Evolutionary conservation across 35 echinoderm and acorn worm genomes (phyloP), one percentile per base, ranked within the genome.

Genomic region (Patiria miniata): DNA sequence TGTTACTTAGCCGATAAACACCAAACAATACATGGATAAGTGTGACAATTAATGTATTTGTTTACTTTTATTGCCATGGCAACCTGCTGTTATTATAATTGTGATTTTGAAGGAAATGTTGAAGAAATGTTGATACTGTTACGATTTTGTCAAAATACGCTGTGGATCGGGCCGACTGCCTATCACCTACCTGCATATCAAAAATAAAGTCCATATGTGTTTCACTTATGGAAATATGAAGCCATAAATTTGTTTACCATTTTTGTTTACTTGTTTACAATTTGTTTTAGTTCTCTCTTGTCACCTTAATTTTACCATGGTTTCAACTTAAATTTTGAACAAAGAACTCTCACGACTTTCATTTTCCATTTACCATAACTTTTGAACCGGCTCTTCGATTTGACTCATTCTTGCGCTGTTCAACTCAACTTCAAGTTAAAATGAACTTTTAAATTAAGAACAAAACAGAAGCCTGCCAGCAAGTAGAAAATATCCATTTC

Each of bases 161-260:
- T 61, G 18, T 61, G 58, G 18, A 61, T 5, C 58, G 28, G 58
- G 18, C 5, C 58, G 28, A 61, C 58, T 61, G 58, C 18, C 28
- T 19, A 61, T 61, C 58, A 61, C 5, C 58, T 61, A 61, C 58
- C 58, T 19, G 5, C 58, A 61, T 19, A 7, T 7, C 58, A 61
- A 61, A 61, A 61, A 61, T 61, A 61, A 61, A 61, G 58, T 61
- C 5, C 58, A 61, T 61, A 61, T 61, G 18, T 61, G 5, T 61
- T 61, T 61, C 18, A 19, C 18, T 61, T 19, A 61, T 19, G 18
- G 58, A 61, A 61, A 61, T 61, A 61, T 61, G 5, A 19, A 61
- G 58, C 18, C 5, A 7, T 4, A 61, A 61, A 61, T 19, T 61
- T 61, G 58, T 61, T 61, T 61, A 61, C 58, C 18, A 19, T 54